phyloP scores from a whole-genome alignment of 2,113 vertebrate genomes.

The Rhinolophus sinicus region DNA sequence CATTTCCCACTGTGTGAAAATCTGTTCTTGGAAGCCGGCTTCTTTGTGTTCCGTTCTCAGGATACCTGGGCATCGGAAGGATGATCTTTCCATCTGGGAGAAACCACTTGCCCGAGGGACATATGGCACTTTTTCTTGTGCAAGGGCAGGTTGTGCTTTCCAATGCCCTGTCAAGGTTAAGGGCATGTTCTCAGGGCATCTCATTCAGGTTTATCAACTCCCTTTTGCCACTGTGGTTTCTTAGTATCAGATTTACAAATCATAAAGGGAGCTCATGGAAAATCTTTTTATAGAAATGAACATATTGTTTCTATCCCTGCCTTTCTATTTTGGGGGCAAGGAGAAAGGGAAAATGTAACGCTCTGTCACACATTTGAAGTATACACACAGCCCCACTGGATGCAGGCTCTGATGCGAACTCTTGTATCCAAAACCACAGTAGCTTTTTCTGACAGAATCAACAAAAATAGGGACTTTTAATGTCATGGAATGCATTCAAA shows the following conservation, averaged over 20 bases:
- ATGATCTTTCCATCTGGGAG: neutral
- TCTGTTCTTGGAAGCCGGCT: neutral
- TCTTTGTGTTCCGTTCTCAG: neutral
- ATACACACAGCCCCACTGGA: neutral
- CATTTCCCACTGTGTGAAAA: neutral
- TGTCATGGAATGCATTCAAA: neutral
- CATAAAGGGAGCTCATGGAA: neutral
- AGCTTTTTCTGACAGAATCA: neutral
- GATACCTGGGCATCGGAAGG: neutral
- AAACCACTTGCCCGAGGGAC: neutral
- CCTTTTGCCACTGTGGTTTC: neutral
- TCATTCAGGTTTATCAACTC: neutral
- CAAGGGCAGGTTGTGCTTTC: neutral
- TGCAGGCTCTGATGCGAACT: neutral
- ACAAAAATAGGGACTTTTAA: neutral
- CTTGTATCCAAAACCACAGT: neutral
- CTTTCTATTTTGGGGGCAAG: constrained; percentile 13
- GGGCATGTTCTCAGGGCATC: neutral
- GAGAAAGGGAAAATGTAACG: neutral
- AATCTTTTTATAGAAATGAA: constrained; percentile 53
- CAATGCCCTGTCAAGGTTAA: neutral
- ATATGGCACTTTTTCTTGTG: neutral
- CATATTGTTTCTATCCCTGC: constrained; percentile 37
- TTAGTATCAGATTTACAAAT: neutral
- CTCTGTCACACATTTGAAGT: neutral